phyloP scores from a whole-genome alignment of 2,113 vertebrate genomes.

The Pogonocichla stellata region DNA sequence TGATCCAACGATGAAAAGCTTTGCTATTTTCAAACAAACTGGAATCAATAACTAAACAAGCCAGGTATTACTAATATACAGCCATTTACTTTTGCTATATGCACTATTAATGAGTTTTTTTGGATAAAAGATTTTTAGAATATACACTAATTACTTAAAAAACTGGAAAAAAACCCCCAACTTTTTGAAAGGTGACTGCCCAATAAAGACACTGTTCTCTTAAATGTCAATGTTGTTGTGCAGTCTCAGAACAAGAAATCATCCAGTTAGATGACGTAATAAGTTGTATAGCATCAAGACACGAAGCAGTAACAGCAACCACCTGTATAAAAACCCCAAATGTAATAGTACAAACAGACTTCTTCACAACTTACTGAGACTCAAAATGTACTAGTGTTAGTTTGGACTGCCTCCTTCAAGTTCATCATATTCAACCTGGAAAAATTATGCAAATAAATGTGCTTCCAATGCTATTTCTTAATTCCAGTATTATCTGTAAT shows the following conservation, averaged over 20 bases:
- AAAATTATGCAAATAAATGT: slow-evolving; percentile 16
- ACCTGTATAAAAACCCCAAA: background rate
- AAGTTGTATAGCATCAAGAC: background rate
- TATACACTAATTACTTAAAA: background rate
- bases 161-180: background rate
- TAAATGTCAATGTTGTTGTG: background rate
- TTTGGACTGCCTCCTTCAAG: slow-evolving; percentile 38
- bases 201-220: background rate
- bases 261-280: background rate
- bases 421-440: slow-evolving; percentile 19
- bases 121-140: background rate
- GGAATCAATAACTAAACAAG: slow-evolving; percentile 6
- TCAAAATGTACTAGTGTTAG: slow-evolving; percentile 16
- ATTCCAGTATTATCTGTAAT: background rate
- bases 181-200: background rate
- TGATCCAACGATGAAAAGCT: slow-evolving; percentile 89
- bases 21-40: slow-evolving; percentile 79
- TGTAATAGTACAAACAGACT: background rate
- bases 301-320: background rate
- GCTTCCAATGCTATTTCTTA: slow-evolving; percentile 18
- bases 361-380: slow-evolving; percentile 30
- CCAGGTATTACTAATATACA: background rate
- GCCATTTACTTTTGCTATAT: background rate
- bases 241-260: background rate
- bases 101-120: background rate